A percentile compares a stretch with the other conserved stretches of the same genome.
Evolutionary conservation across 2,113 vertebrate species (phyloP).

Genomic region (Castor canadensis): DNA sequence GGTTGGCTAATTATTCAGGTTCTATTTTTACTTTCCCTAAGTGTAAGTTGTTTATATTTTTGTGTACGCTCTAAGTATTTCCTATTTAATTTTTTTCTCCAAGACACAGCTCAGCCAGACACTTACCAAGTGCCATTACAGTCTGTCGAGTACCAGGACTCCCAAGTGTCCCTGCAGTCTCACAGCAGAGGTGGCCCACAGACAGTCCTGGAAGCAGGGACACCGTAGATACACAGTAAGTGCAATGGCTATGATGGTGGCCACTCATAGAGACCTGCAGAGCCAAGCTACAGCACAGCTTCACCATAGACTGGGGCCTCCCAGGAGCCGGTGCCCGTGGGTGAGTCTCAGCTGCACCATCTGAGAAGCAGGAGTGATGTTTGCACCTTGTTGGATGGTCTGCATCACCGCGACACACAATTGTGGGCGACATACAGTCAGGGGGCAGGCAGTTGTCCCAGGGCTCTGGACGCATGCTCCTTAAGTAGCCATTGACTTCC

Average conservation of each 20-base stretch:
- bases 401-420: no score
- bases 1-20: no score
- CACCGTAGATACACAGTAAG: no score
- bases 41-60: not conserved
- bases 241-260: no score
- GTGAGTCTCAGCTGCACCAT: not conserved
- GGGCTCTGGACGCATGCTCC: not conserved
- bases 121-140: not conserved
- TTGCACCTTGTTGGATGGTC: not conserved
- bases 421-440: no score
- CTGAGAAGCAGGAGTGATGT: not conserved
- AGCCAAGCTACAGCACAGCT: not conserved
- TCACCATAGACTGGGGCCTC: no score
- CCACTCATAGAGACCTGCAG: not conserved
- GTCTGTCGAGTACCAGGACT: not conserved
- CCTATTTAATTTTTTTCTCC: not conserved
- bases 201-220: no score
- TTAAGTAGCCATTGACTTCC: fast-evolving
- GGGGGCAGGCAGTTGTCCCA: no score
- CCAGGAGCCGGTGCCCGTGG: no score
- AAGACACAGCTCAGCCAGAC: not conserved
- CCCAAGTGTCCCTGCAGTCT: no score
- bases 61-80: not conserved
- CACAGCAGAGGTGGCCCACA: not conserved
- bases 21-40: not conserved